Base-by-base conservation (phyloP, 2,888 invertebrate species). In the Cataglyphis livida region DNA sequence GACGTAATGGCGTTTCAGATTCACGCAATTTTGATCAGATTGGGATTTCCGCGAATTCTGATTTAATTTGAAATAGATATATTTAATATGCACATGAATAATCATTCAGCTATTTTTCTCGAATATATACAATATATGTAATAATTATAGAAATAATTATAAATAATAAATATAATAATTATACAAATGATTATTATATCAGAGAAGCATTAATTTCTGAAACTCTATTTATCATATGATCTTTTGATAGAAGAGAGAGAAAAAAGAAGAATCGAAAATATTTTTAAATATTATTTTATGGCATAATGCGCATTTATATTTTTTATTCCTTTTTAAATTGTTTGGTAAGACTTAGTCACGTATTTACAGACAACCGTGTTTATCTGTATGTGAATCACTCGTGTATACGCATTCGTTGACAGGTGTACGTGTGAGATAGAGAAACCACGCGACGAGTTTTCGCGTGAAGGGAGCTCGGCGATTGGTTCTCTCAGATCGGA, bases 401-500 rank as follows among this genome's bases (percentile, higher is more conserved):
- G 48, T 35, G 65, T 65, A 7, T 35, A 15, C 35, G 12, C 65
- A 32, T 1, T 64, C 6, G 65, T 12, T 21, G 68, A 54, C 25
- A 38, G 21, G 66, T 66, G 41, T 35, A 41, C 28, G 25, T 71
- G n/a, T 25, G 54, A 64, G 61, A 25, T 61, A 51, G 71, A 51
- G 68, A 87, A 82, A 89, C 59, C 87, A 64, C 70, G 79, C 81
- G 82, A 74, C 35, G 44, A 82, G 73, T 88, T 83, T 51, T 87
- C 81, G 44, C 61, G 71, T 28, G 7, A 68, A 9, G 10, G 57
- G 21, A 41, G 18, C 61, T 35, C 12, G 57, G 57, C n/a, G 70
- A 90, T 90, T 90, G 90, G 89, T 68, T 48, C 81, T 12, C 18
- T 59, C 25, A 1, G 4, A 44, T 87, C 84, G 66, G 41, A 85